Percentiles rank a stretch among this genome's conserved stretches.
Evolutionary conservation across 2,888 invertebrate species (phyloP).

Genomic region (Trissolcus brochymenae): DNA sequence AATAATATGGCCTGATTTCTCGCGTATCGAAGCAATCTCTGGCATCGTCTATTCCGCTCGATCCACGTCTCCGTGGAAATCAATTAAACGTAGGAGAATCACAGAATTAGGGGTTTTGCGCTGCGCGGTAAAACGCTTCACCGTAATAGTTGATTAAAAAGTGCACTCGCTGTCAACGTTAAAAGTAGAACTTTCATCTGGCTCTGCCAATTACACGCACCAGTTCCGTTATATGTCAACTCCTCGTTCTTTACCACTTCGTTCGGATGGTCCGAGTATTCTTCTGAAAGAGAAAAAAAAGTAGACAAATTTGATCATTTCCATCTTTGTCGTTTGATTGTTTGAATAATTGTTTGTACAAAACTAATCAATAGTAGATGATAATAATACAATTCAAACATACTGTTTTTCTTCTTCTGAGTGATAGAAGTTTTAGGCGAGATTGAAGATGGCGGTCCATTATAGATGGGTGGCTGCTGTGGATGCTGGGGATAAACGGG

Average conservation of each 20-base stretch:
- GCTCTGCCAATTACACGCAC: slow-evolving; percentile 62
- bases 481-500: slow-evolving; percentile 77
- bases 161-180: slow-evolving; percentile 66
- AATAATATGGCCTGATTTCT: slow-evolving; percentile 72
- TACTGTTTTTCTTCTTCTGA: slow-evolving; percentile 80
- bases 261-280: slow-evolving; percentile 91
- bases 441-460: slow-evolving; percentile 76
- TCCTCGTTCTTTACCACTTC: slow-evolving; percentile 96
- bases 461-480: slow-evolving; percentile 76
- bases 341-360: too few relatives aligned
- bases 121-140: slow-evolving; percentile 70
- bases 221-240: slow-evolving; percentile 83
- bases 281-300: slow-evolving; percentile 79
- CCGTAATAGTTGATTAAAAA: slow-evolving; percentile 72
- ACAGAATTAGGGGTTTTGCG: slow-evolving; percentile 75
- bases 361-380: too few relatives aligned
- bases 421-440: slow-evolving; percentile 81
- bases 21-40: slow-evolving; percentile 59
- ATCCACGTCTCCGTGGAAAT: slow-evolving; percentile 65
- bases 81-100: slow-evolving; percentile 76
- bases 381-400: slow-evolving; percentile 59
- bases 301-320: too few relatives aligned
- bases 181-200: slow-evolving; percentile 62
- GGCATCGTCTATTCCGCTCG: slow-evolving; percentile 52
- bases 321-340: too few relatives aligned